These are phyloP conservation scores for Darevskia mixta DNA, from an alignment of 2,797 vertebrate genomes.

Conservation along the genomic window DNA sequence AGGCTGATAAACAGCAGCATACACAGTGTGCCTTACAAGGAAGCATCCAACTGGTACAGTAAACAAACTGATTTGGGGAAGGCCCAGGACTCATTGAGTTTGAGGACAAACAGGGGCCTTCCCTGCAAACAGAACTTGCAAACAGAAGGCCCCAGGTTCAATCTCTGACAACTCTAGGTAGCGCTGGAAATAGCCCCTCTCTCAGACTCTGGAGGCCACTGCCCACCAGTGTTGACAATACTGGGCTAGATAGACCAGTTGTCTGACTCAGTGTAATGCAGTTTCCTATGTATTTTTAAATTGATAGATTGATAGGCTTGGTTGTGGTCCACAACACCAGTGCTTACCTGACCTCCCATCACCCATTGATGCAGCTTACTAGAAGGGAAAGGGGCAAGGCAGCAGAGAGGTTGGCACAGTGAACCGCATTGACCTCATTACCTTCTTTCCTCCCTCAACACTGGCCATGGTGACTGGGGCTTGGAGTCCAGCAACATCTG, in stretches of 20 bases:
- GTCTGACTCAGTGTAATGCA: background rate
- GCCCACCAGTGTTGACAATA: background rate
- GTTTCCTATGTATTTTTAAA: background rate
- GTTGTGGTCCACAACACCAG: no score
- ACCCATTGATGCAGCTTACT: no score
- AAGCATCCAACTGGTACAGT: background rate
- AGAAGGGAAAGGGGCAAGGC: no score
- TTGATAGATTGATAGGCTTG: no score
- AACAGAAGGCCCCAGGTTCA: background rate
- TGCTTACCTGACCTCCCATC: no score
- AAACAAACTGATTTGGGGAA: background rate
- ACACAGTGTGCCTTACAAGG: background rate
- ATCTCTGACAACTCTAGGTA: background rate
- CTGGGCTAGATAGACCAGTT: background rate
- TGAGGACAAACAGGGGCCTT: background rate
- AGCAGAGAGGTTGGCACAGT: no score
- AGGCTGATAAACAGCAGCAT: background rate
- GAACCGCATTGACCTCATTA: no score
- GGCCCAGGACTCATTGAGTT: background rate
- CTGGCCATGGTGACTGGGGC: background rate
- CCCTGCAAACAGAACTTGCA: background rate
- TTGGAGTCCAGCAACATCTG: background rate
- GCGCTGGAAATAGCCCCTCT: background rate
- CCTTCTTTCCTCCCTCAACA: no score
- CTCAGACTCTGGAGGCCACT: background rate